Evolutionary conservation across 2,888 invertebrate species (phyloP).

Genomic region (Rotaria socialis): DNA sequence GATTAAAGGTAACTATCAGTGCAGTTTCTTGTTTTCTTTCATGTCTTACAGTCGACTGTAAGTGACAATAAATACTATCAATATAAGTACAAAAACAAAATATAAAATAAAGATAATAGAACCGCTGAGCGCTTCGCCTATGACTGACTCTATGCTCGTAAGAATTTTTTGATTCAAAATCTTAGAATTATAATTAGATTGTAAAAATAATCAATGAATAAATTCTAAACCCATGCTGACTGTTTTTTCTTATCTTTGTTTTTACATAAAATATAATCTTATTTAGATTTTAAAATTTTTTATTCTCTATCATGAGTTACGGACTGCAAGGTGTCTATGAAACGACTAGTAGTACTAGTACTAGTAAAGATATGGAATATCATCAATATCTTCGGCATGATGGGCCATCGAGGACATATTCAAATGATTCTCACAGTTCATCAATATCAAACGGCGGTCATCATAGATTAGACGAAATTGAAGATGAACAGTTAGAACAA

Average conservation of each 20-base stretch:
- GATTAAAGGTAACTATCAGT: slow-evolving; percentile 4
- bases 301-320: background rate
- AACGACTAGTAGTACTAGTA: background rate
- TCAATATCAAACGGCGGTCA: background rate
- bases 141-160: too few relatives aligned
- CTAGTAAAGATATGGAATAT: background rate
- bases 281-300: background rate
- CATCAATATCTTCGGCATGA: background rate
- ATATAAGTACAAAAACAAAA: background rate
- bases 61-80: background rate
- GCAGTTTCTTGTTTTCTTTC: background rate
- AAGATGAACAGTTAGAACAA: background rate
- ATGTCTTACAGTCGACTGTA: background rate
- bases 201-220: too few relatives aligned
- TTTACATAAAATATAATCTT: background rate
- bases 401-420: background rate
- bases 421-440: background rate
- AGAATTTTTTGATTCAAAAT: background rate
- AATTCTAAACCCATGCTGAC: too few relatives aligned
- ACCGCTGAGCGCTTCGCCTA: background rate
- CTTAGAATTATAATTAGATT: background rate
- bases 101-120: background rate
- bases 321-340: background rate
- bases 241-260: background rate
- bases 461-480: background rate